A percentile compares a stretch with the other conserved stretches of the same genome.
Evolutionary conservation across 2,113 vertebrate species (phyloP).

Genomic region (Lethenteron camtschaticum): DNA sequence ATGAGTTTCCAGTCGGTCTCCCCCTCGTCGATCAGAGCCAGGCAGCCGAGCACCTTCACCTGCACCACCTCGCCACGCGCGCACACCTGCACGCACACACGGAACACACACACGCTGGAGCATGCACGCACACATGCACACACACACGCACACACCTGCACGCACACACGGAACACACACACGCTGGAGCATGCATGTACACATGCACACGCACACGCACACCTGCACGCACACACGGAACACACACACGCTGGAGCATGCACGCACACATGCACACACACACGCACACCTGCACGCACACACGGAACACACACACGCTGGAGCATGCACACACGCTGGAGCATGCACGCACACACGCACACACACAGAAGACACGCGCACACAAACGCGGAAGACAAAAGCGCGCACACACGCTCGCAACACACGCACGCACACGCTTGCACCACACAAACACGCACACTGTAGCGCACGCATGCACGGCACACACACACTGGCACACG

Average conservation of each 20-base stretch:
- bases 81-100: slow-evolving; percentile 28
- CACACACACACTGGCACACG: neutral
- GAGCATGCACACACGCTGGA: too few species aligned
- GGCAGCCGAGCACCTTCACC: slow-evolving; percentile 66
- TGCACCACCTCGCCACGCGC: slow-evolving; percentile 49
- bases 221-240: too few species aligned
- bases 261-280: too few species aligned
- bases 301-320: too few species aligned
- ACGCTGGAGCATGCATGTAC: too few species aligned
- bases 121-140: neutral
- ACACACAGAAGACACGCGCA: slow-evolving; percentile 14
- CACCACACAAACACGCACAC: neutral
- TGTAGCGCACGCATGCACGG: neutral
- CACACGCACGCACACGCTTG: slow-evolving; percentile 24
- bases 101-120: neutral
- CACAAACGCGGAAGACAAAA: too few species aligned
- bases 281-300: too few species aligned
- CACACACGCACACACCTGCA: neutral
- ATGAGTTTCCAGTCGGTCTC: slow-evolving; percentile 96
- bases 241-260: too few species aligned
- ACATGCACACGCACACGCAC: too few species aligned
- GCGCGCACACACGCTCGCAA: slow-evolving; percentile 57
- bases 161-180: too few species aligned
- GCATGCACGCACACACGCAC: slow-evolving; percentile 34
- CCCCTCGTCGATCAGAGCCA: slow-evolving; percentile 71